phyloP scores from a whole-genome alignment of 2,797 vertebrate genomes.

The Gymnodraco acuticeps region DNA sequence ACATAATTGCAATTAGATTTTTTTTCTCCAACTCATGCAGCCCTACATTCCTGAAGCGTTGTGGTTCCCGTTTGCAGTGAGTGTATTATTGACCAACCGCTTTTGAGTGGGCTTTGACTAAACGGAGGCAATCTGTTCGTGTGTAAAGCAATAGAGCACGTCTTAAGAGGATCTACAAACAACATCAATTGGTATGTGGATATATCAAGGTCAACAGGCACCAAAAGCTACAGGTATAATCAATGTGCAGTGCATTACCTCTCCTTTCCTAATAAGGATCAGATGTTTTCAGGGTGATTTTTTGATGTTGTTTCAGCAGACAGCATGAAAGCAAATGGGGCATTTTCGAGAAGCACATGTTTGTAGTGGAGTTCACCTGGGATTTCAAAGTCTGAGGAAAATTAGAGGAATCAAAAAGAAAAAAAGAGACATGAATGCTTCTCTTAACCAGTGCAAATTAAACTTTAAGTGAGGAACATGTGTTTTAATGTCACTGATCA shows the following conservation, averaged over 20 bases:
- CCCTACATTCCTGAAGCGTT: too few relatives aligned
- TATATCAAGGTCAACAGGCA: background rate
- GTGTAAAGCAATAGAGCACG: too few relatives aligned
- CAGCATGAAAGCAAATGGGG: slow-evolving; percentile 31
- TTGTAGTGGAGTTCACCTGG: slow-evolving; percentile 21
- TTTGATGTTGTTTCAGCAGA: slow-evolving; percentile 29
- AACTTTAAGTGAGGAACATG: slow-evolving; percentile 21
- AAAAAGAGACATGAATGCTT: background rate
- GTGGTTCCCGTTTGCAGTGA: too few relatives aligned
- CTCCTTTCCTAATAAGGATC: slow-evolving; percentile 21
- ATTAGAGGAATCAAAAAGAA: slow-evolving; percentile 44
- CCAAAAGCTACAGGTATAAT: slow-evolving; percentile 5
- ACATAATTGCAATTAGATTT: too few relatives aligned
- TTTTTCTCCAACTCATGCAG: too few relatives aligned
- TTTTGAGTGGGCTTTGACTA: too few relatives aligned
- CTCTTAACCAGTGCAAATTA: slow-evolving; percentile 27
- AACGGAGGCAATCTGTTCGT: too few relatives aligned
- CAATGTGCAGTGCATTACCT: slow-evolving; percentile 1
- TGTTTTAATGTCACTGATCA: slow-evolving; percentile 37
- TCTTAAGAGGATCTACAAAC: background rate
- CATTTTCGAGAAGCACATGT: slow-evolving; percentile 24
- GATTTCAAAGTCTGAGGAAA: slow-evolving; percentile 41
- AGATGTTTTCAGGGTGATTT: slow-evolving; percentile 15
- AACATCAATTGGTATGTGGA: background rate
- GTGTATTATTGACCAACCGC: too few relatives aligned